Evolutionary conservation across 2,888 invertebrate species (phyloP).

Genomic region (Unio delphinus): DNA sequence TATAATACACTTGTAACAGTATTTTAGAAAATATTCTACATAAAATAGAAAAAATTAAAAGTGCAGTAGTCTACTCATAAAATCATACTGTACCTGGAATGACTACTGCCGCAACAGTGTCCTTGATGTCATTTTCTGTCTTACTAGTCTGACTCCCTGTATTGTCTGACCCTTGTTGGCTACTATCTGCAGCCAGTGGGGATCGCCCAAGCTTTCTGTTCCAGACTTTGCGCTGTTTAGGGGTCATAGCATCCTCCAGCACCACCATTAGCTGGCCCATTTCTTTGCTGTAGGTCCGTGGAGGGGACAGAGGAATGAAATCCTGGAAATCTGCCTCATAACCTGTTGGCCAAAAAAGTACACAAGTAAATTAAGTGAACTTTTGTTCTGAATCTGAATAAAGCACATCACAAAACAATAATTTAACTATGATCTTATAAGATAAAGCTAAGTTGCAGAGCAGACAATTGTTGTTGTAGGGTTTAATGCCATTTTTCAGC

Average conservation of each 20-base stretch:
- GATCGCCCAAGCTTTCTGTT: conserved; percentile 32
- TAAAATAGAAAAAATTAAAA: too few relatives aligned
- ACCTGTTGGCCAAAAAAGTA: conserved; percentile 33
- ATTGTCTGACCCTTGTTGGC: background rate
- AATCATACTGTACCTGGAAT: too few relatives aligned
- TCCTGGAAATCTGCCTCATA: conserved; percentile 50
- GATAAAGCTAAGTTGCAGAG: too few relatives aligned
- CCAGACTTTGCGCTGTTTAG: conserved; percentile 25
- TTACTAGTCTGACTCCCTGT: background rate
- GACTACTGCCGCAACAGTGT: background rate
- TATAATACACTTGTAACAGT: too few relatives aligned
- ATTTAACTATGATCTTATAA: too few relatives aligned
- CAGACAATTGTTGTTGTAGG: too few relatives aligned
- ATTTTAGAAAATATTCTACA: too few relatives aligned
- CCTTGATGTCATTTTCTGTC: background rate
- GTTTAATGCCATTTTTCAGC: too few relatives aligned
- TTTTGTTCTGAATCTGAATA: background rate
- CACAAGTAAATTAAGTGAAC: background rate
- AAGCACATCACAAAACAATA: background rate
- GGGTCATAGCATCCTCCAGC: conserved; percentile 29
- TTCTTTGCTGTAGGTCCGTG: conserved; percentile 41
- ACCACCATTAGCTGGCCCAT: conserved; percentile 47
- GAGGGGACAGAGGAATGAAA: conserved; percentile 53
- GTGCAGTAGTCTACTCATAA: too few relatives aligned
- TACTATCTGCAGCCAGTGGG: conserved; percentile 20